Evolutionary conservation across 2,113 vertebrate species (phyloP).

Genomic region (Saccopteryx bilineata): DNA sequence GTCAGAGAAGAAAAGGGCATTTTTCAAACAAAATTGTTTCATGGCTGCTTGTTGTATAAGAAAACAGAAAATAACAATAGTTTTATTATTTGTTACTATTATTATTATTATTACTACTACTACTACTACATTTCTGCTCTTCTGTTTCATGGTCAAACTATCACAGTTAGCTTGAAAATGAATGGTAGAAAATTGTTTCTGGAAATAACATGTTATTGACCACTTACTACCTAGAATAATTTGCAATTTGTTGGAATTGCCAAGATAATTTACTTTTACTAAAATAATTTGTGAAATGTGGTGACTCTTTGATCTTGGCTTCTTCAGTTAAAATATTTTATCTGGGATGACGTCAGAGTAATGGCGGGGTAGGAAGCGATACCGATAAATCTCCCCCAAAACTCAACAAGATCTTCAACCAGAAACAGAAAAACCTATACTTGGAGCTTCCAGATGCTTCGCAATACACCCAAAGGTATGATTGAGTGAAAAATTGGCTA

Average conservation of each 20-base stretch:
- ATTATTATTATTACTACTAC: neutral
- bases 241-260: neutral
- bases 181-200: neutral
- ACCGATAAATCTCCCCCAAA: no score
- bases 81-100: neutral
- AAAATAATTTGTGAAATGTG: neutral
- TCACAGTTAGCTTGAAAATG: neutral
- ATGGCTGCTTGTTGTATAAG: neutral
- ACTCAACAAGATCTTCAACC: no score
- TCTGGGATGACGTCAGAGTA: neutral
- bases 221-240: neutral
- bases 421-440: no score
- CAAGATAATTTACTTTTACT: neutral
- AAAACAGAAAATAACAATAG: constrained; percentile 36
- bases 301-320: neutral
- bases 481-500: no score
- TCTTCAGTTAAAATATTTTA: constrained; percentile 19
- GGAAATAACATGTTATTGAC: neutral
- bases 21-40: constrained; percentile 32
- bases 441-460: no score
- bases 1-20: neutral
- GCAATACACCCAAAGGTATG: no score
- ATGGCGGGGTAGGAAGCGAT: no score
- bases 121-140: neutral
- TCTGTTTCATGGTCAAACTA: neutral